A percentile compares a stretch with the other conserved stretches of the same genome.
Conservation (phyloP, 1,140 invertebrate genomes). For the Metaphire vulgaris region DNA sequence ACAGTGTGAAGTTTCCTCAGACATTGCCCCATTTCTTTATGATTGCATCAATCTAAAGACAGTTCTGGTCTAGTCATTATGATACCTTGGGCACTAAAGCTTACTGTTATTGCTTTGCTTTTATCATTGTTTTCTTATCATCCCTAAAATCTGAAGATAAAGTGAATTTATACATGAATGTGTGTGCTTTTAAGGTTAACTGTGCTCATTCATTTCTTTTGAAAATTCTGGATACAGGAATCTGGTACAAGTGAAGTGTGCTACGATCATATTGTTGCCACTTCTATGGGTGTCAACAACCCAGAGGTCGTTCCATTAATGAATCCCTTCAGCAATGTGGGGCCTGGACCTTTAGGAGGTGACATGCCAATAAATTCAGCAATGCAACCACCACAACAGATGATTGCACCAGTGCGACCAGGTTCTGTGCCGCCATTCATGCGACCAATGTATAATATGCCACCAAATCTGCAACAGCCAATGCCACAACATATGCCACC, state of each 20-base stretch:
- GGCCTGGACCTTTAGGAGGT: neutral
- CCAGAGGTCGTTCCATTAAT: neutral
- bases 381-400: neutral
- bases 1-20: too few relatives aligned
- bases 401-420: neutral
- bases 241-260: neutral
- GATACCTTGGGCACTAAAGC: too few relatives aligned
- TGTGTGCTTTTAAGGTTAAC: too few relatives aligned
- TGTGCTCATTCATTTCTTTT: too few relatives aligned
- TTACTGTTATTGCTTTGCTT: too few relatives aligned
- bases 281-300: neutral
- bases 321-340: neutral
- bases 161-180: too few relatives aligned
- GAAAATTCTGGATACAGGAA: too few relatives aligned
- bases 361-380: neutral
- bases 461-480: neutral
- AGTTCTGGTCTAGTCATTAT: too few relatives aligned
- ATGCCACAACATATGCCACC: neutral
- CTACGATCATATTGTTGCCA: neutral
- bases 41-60: too few relatives aligned
- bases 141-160: too few relatives aligned
- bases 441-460: neutral
- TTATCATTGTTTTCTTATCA: too few relatives aligned
- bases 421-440: neutral
- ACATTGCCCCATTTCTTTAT: too few relatives aligned